Base-by-base conservation (phyloP, 2,888 invertebrate species). In the Pardosa pseudoannulata region DNA sequence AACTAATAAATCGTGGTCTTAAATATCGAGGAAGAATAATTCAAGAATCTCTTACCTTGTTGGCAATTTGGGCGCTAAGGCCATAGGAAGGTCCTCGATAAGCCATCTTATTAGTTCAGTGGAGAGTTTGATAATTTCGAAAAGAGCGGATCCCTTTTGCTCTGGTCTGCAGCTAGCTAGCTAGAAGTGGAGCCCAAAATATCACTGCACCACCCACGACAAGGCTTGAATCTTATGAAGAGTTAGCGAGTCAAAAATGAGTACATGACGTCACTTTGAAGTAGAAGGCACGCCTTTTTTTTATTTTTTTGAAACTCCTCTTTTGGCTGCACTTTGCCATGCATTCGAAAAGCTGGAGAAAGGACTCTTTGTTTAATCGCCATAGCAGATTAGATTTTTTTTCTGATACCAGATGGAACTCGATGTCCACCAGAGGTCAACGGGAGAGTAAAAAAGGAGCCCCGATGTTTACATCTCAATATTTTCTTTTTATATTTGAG, bases 1-100 rank as follows among this genome's bases (percentile, higher is more conserved):
- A n/a, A n/a, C n/a, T n/a, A n/a, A n/a, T n/a, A n/a, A n/a, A n/a
- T n/a, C n/a, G n/a, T n/a, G 11, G 11, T 36, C 11, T 11, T 36
- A 5, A 36, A 11, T 36, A 11, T 2, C 16, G 16, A 46, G 46
- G 16, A 46, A 11, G 46, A 11, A 2, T 46, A 16, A 46, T 46
- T 46, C 3, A 23, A n/a, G 11, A 56, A 56, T n/a, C n/a, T 56
- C 76, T 67, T 79, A 89, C 89, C 88, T 89, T 89, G 83, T 88
- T 89, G 32, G 89, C 89, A 56, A 89, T 89, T 79, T 89, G 89
- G 32, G 89, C 89, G 50, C 89, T 89, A 27, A 89, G 88, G 31
- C 89, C 89, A 56, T 89, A 89, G 28, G 88, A 73, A 41, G 89
- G 88, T 76, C 89, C 89, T 46, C 89, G 87, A 74, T 87, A 88